phyloP scores from a whole-genome alignment of 2,797 vertebrate genomes.

The Sphenodon punctatus region DNA sequence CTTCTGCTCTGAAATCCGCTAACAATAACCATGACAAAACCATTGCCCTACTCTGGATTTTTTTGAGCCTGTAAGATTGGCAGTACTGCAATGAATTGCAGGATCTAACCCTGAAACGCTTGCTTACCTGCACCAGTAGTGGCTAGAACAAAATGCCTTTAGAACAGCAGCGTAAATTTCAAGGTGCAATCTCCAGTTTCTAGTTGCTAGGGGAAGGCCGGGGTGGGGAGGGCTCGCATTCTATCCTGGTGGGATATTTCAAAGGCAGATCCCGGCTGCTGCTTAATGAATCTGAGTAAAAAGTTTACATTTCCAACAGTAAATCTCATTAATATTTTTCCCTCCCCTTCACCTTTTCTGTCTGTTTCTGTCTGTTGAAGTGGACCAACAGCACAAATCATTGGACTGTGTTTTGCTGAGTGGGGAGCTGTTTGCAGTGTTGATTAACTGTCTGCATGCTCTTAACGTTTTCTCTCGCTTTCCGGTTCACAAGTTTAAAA shows the following conservation, averaged over 20 bases:
- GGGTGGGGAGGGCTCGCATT: conserved; percentile 3
- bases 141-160: conserved; percentile 50
- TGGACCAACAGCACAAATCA: conserved; percentile 71
- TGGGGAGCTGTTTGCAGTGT: conserved; percentile 25
- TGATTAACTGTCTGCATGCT: not conserved
- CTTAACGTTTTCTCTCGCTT: not conserved
- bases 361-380: conserved; percentile 54
- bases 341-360: not conserved
- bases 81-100: not conserved
- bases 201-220: not conserved
- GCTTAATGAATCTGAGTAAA: conserved; percentile 29
- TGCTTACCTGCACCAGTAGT: conserved; percentile 54
- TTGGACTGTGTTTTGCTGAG: conserved; percentile 53
- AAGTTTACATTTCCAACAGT: conserved; percentile 65
- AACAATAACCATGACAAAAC: no score
- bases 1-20: no score
- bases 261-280: conserved; percentile 48
- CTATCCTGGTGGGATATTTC: not conserved
- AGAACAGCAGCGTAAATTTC: not conserved
- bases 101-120: not conserved
- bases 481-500: conserved; percentile 27
- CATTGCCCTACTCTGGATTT: no score
- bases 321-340: conserved; percentile 39
- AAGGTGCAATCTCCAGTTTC: not conserved
- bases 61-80: accelerated